These are phyloP conservation scores for Calephelis perditalis DNA, from an alignment of 2,888 invertebrate genomes.

Conservation along the genomic window DNA sequence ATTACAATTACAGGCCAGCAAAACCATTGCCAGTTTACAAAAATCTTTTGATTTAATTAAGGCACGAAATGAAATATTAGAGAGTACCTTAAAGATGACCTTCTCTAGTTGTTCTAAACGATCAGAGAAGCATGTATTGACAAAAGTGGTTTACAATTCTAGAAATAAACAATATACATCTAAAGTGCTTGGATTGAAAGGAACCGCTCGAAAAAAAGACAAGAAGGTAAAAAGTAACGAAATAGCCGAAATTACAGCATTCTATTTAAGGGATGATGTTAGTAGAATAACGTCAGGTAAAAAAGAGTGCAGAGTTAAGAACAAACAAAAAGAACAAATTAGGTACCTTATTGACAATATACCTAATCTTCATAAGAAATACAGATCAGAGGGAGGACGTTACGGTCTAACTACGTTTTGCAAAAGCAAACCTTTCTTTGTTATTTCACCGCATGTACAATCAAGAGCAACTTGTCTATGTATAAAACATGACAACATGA, in stretches of 20 bases:
- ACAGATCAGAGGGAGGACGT: no score
- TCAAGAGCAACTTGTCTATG: no score
- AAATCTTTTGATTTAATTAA: constrained; percentile 4
- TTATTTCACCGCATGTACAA: no score
- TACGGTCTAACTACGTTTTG: no score
- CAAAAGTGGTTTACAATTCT: constrained; percentile 6
- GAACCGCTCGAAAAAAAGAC: neutral
- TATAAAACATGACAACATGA: no score
- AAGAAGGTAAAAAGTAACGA: neutral
- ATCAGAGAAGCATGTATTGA: neutral
- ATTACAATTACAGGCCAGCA: constrained; percentile 5
- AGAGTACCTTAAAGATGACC: neutral
- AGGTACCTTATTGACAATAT: neutral
- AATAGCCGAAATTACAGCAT: neutral
- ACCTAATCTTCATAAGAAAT: no score
- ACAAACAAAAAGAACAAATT: constrained; percentile 3
- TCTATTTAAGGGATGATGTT: neutral
- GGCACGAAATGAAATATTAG: neutral
- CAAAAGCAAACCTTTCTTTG: no score
- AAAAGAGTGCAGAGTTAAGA: neutral
- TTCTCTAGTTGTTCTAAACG: neutral
- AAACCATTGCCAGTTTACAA: neutral
- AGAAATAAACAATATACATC: constrained; percentile 6
- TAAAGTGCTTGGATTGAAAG: constrained; percentile 6
- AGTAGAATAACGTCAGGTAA: neutral